A percentile compares a stretch with the other conserved stretches of the same genome.
Evolutionary conservation across 2,113 vertebrate genomes (phyloP).

Genomic region (Chionis minor): DNA sequence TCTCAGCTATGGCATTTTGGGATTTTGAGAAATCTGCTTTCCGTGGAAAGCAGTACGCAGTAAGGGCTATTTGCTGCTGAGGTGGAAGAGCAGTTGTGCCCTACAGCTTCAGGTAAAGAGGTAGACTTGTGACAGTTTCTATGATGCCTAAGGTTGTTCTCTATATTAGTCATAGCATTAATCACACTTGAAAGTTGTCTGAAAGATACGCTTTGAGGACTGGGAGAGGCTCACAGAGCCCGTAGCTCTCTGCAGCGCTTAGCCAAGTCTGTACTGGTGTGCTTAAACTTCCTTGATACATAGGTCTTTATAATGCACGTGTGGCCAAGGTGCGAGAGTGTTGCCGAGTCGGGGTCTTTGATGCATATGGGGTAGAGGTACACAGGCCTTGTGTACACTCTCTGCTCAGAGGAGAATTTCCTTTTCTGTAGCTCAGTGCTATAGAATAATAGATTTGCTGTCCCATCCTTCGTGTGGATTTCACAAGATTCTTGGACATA

Average conservation of each 20-base stretch:
- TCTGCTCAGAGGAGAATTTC: not conserved
- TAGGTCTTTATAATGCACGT: not conserved
- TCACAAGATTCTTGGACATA: not conserved
- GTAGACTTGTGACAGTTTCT: not conserved
- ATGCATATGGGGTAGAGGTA: not conserved
- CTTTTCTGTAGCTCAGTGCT: not conserved
- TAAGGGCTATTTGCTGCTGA: not conserved
- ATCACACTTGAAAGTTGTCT: not conserved
- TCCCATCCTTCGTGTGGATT: not conserved
- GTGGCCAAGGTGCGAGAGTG: too few species aligned
- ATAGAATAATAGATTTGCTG: not conserved
- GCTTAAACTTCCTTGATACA: not conserved
- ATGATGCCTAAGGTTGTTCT: not conserved
- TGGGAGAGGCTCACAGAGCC: not conserved
- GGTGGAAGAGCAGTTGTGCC: not conserved
- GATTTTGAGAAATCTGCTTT: not conserved
- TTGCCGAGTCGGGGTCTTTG: not conserved
- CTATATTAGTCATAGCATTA: not conserved
- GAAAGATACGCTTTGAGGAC: not conserved
- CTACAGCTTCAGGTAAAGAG: not conserved
- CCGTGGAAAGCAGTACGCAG: accelerated
- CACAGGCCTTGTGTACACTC: not conserved
- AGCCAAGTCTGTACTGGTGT: not conserved
- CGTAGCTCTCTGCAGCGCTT: accelerated
- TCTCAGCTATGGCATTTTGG: not conserved